Percentiles rank a stretch among this genome's conserved stretches.
These are phyloP conservation scores for Argentina silus DNA, from an alignment of 2,797 vertebrate genomes.

Conservation along the genomic window DNA sequence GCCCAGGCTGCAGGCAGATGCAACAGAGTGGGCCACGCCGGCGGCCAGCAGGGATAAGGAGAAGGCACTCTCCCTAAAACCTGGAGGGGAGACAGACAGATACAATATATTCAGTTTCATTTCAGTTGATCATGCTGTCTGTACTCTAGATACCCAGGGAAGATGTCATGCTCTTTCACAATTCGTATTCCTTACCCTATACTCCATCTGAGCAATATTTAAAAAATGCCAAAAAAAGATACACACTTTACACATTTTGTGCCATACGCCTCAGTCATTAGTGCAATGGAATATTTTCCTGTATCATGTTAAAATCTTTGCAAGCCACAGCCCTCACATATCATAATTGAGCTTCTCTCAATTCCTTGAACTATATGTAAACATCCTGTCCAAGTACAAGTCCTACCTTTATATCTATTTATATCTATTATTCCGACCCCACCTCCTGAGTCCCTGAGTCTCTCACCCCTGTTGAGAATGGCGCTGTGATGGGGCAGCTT, in stretches of 20 bases:
- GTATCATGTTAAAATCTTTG: no score
- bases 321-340: no score
- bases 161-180: conserved; percentile 1
- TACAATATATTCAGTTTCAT: not conserved
- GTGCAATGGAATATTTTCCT: no score
- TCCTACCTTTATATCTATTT: no score
- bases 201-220: no score
- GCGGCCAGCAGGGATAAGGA: conserved; percentile 90
- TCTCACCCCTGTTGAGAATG: conserved; percentile 89
- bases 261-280: no score
- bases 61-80: conserved; percentile 92
- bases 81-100: conserved; percentile 63
- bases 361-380: no score
- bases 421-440: not conserved
- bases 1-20: conserved; percentile 92
- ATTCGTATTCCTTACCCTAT: not conserved
- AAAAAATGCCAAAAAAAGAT: not conserved
- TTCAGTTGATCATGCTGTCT: conserved; percentile 4
- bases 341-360: no score
- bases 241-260: no score
- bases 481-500: conserved; percentile 86
- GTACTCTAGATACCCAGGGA: conserved; percentile 8
- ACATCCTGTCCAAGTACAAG: no score
- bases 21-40: conserved; percentile 92
- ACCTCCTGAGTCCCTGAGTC: conserved; percentile 35